Conservation (phyloP, 1,140 invertebrate genomes). For the Samia ricini region DNA sequence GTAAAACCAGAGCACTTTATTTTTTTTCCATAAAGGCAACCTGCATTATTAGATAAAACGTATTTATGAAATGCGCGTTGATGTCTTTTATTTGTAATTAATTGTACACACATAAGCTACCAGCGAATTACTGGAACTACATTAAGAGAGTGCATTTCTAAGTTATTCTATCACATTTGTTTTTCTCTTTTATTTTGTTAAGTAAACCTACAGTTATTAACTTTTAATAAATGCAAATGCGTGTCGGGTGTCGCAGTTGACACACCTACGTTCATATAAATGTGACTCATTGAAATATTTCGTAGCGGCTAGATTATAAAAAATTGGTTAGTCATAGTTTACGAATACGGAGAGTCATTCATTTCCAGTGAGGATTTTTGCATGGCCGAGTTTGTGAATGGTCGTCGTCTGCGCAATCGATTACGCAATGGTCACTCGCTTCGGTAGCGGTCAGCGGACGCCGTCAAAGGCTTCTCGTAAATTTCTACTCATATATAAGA, state of each 20-base stretch:
- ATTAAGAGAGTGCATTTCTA: background rate
- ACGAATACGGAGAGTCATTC: background rate
- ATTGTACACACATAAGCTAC: no score
- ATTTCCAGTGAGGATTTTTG: constrained; percentile 30
- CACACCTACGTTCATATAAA: background rate
- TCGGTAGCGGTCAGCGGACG: constrained; percentile 33
- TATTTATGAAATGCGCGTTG: background rate
- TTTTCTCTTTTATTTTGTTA: background rate
- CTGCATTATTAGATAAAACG: no score
- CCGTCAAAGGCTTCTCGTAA: constrained; percentile 42
- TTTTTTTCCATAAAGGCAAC: no score
- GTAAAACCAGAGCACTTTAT: no score
- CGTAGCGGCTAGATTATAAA: background rate
- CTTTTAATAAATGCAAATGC: background rate
- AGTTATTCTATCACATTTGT: background rate
- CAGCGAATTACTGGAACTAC: no score
- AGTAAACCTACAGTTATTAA: background rate
- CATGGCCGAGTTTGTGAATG: constrained; percentile 38
- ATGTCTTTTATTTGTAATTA: background rate
- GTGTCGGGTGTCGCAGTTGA: background rate
- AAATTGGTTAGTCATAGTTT: background rate
- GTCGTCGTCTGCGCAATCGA: constrained; percentile 37
- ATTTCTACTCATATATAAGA: background rate
- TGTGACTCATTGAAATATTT: background rate
- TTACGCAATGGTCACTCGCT: constrained; percentile 35